phyloP scores from a whole-genome alignment of 2,888 invertebrate genomes.

The Ernsta delagoae region DNA sequence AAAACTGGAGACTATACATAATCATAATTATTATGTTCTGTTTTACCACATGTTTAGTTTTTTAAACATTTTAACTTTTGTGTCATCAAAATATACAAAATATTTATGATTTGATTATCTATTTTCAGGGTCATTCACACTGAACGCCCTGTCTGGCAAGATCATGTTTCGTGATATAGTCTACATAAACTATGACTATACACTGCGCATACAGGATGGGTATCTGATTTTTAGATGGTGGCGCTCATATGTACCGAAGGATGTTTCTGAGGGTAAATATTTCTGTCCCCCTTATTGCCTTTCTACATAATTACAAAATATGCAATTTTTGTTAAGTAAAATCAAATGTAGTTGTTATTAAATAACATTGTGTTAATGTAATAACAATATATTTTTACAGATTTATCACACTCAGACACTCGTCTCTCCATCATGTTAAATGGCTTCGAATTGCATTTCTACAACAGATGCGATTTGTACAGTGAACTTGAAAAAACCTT shows the following conservation, averaged over 20 bases:
- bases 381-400: constrained; percentile 75
- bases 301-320: too few relatives aligned
- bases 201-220: constrained; percentile 97
- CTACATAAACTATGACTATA: constrained; percentile 97
- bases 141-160: constrained; percentile 98
- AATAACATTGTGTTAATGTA: too few relatives aligned
- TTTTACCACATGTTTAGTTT: too few relatives aligned
- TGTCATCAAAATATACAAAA: too few relatives aligned
- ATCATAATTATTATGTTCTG: too few relatives aligned
- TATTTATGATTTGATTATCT: too few relatives aligned
- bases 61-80: too few relatives aligned
- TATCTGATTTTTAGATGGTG: constrained; percentile 99
- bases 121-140: constrained; percentile 88
- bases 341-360: too few relatives aligned
- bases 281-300: too few relatives aligned
- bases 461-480: constrained; percentile 96
- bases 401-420: constrained; percentile 97
- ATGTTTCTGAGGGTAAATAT: constrained; percentile 94
- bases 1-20: too few relatives aligned
- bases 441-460: constrained; percentile 97
- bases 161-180: constrained; percentile 99
- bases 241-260: constrained; percentile 97
- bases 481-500: constrained; percentile 94
- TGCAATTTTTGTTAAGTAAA: too few relatives aligned
- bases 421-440: constrained; percentile 95